phyloP scores from a whole-genome alignment of 1,140 invertebrate species.

The Macrosteles quadrilineatus region DNA sequence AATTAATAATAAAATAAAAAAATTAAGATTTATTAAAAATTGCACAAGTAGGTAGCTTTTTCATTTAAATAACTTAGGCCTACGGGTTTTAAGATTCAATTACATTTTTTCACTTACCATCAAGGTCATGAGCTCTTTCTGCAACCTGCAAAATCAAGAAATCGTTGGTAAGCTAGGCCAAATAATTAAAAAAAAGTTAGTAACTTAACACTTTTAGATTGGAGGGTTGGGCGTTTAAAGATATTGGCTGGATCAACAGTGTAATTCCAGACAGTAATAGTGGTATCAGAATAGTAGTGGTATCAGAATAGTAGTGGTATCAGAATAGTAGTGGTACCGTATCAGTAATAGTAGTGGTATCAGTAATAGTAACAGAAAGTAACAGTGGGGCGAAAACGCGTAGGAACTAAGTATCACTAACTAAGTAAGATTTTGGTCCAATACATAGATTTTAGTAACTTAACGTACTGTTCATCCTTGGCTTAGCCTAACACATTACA shows the following conservation, averaged over 20 bases:
- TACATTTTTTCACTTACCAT: conserved; percentile 59
- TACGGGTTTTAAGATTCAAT: too few relatives aligned
- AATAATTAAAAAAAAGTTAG: not conserved
- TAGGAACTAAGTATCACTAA: too few relatives aligned
- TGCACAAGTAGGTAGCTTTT: too few relatives aligned
- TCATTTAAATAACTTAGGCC: too few relatives aligned
- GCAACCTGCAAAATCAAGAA: conserved; percentile 61
- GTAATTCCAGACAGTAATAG: not conserved
- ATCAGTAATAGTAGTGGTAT: too few relatives aligned
- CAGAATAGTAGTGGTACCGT: not conserved
- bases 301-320: not conserved
- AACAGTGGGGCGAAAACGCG: too few relatives aligned
- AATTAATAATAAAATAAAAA: too few relatives aligned
- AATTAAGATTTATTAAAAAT: too few relatives aligned
- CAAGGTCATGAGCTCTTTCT: conserved; percentile 80
- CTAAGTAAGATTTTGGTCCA: conserved; percentile 10
- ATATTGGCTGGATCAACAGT: not conserved
- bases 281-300: not conserved
- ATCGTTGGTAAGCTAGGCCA: not conserved
- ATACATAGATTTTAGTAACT: conserved; percentile 28
- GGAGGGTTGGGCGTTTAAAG: not conserved
- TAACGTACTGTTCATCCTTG: too few relatives aligned
- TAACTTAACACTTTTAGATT: conserved; percentile 7
- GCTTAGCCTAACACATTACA: too few relatives aligned
- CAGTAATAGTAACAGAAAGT: too few relatives aligned